Percentiles rank a stretch among this genome's conserved stretches.
Conservation (phyloP, 2,888 invertebrate genomes). For the Caenorhabditis sinica region DNA sequence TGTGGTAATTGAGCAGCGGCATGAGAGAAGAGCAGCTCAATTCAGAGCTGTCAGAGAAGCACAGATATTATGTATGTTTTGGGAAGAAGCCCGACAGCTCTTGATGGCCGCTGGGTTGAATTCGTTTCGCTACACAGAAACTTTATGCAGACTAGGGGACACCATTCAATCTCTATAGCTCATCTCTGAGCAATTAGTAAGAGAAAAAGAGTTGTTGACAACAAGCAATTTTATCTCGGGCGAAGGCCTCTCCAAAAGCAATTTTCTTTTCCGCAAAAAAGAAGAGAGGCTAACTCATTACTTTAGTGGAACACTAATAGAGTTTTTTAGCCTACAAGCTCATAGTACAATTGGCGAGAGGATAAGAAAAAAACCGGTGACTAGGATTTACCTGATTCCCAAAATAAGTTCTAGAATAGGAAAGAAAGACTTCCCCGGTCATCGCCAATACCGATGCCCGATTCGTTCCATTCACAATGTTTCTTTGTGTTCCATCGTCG, state of each 20-base stretch:
- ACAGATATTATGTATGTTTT: slow-evolving; percentile 37
- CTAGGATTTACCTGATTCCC: too few species aligned
- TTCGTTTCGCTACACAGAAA: not conserved
- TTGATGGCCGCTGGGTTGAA: slow-evolving; percentile 1
- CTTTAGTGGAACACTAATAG: slow-evolving; percentile 32
- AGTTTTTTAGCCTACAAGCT: not conserved
- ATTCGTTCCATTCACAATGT: slow-evolving; percentile 36
- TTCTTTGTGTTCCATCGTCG: slow-evolving; percentile 45
- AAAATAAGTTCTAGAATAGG: too few species aligned
- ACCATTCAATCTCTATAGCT: not conserved
- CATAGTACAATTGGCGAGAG: not conserved
- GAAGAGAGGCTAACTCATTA: slow-evolving; percentile 42
- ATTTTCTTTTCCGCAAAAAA: slow-evolving; percentile 26
- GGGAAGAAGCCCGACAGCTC: slow-evolving; percentile 10
- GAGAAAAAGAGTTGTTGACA: slow-evolving; percentile 23
- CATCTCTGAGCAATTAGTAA: slow-evolving; percentile 1
- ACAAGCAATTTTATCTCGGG: slow-evolving; percentile 11
- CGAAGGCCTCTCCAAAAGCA: slow-evolving; percentile 3
- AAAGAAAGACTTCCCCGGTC: not conserved
- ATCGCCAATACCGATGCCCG: not conserved
- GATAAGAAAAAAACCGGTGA: not conserved
- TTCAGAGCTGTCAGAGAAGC: slow-evolving; percentile 2
- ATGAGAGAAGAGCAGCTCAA: slow-evolving; percentile 10
- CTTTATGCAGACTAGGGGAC: not conserved
- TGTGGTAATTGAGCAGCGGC: slow-evolving; percentile 40